Percentiles rank a stretch among this genome's conserved stretches.
These are phyloP conservation scores for Pimpla rufipes DNA, from an alignment of 2,888 invertebrate genomes.

Conservation along the genomic window DNA sequence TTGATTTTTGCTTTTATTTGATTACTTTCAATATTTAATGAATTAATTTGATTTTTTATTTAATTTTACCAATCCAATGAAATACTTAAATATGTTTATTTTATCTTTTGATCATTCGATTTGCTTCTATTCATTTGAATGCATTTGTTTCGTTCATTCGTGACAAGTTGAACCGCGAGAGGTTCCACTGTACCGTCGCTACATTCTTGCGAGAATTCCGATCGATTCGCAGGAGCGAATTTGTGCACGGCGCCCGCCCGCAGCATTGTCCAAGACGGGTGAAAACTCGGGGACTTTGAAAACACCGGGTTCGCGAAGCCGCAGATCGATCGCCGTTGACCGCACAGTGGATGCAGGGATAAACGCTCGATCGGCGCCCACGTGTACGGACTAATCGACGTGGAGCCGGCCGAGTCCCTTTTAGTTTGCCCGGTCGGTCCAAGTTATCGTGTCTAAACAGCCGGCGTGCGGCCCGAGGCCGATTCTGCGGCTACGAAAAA, in stretches of 20 bases:
- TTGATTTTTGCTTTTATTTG: too few relatives aligned
- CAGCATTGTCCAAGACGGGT: not conserved
- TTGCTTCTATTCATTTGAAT: too few relatives aligned
- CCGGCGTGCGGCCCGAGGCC: conserved; percentile 34
- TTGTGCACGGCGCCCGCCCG: not conserved
- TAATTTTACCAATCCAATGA: too few relatives aligned
- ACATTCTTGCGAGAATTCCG: too few relatives aligned
- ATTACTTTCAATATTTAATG: too few relatives aligned
- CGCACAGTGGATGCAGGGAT: conserved; percentile 29
- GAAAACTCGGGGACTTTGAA: not conserved
- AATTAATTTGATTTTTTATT: too few relatives aligned
- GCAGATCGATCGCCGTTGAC: conserved; percentile 17
- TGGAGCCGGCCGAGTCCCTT: conserved; percentile 21
- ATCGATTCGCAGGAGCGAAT: too few relatives aligned
- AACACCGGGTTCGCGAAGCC: not conserved
- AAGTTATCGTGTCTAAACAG: conserved; percentile 62
- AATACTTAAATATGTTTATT: too few relatives aligned
- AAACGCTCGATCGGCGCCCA: conserved; percentile 47
- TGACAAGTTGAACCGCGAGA: too few relatives aligned
- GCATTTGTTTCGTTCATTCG: too few relatives aligned
- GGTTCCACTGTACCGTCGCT: too few relatives aligned
- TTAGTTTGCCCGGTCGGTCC: conserved; percentile 54
- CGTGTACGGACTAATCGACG: conserved; percentile 57
- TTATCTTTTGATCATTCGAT: too few relatives aligned
- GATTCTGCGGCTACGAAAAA: conserved; percentile 53